Evolutionary conservation across 2,888 invertebrate species (phyloP), one percentile per base, ranked within the genome.

Genomic region (Drosophila parthenogenetica): DNA sequence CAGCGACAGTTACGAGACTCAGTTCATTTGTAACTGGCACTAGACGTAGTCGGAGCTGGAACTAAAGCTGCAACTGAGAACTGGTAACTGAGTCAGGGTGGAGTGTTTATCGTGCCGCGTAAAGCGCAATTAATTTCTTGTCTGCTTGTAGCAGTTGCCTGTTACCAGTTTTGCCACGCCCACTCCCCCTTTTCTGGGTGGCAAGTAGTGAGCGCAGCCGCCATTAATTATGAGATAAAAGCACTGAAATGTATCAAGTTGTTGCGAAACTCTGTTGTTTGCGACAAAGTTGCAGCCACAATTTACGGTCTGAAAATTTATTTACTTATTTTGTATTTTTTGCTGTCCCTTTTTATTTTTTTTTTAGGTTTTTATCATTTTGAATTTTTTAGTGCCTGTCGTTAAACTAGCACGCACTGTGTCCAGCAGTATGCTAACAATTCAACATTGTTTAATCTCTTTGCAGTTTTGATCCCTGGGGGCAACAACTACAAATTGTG

Each of bases 161-260:
- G 54, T 49, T 45, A 11, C 42, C 45, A 45, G 53, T 29, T 43
- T 46, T 43, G 43, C 48, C 57, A 10, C 62, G 65, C 67, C 67
- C 46, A 11, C 11, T 29, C 7, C 2, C 25, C 40, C 37, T 53
- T 19, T 55, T 25, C 37, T 22, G 22, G 17, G 49, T 45, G 48
- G 57, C 43, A 63, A 75, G 58, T 64, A 46, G 64, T 49, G 37
- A 55, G 62, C 70, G 37, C 74, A 82, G 83, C 83, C 76, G 76
- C 89, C 85, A 85, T 85, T 85, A 85, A 85, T 85, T 89, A 89
- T 89, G 85, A 85, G 85, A 89, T 85, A 89, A 85, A 85, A 84
- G 85, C 87, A 89, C 81, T 89, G 87, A 85, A 85, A 85, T 85
- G 85, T 89, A 85, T 85, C 77, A 84, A 89, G 89, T 85, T 89